Base-by-base conservation (phyloP, 2,888 invertebrate genomes). In the Dryocosmus kuriphilus region DNA sequence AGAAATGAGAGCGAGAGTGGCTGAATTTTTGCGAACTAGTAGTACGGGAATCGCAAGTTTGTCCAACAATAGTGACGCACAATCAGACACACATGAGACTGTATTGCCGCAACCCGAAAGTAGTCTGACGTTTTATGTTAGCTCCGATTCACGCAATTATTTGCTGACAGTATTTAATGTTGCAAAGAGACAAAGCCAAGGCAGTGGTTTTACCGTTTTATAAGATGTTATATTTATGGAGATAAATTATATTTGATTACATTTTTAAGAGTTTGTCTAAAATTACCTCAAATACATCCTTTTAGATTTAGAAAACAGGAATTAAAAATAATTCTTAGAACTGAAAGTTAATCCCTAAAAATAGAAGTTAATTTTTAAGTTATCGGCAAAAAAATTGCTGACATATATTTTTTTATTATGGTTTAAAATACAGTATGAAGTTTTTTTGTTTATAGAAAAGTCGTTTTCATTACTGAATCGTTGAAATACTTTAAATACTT, bases 181-280 rank as follows among this genome's bases (percentile, higher is more conserved):
- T 79, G 93, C 93, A 6, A 93, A 93, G 87, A 92, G 93, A 81
- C 93, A 94, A 86, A 91, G 90, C 82, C 91, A 92, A 83, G 91
- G 92, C 81, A 92, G 91, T 84, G 93, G 93, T 83, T 94, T 94
- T 91, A 88, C 92, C 51, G 92, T 94, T 82, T 90, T 93, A 77
- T 92, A 90, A 88, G 75, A 77, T 60, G 61, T 57, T 46, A 63
- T 51, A 30, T 74, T 60, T 74, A 76, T 76, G 51, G 30, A 63
- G 55, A 79, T 30, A 63, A 73, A 76, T 76, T 46, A 65, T 63
- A 71, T 71, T 60, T 35, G 67, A 55, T 30, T 41, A 62, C 73
- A 61, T 77, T 74, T 65, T 65, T 74, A 61, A 77, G 46, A 77
- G 60, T 4, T 16, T 41, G 9, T 73, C 14, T 73, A 71, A 51